Conservation (phyloP, 2,113 vertebrate genomes). For the Phocoena sinus region DNA sequence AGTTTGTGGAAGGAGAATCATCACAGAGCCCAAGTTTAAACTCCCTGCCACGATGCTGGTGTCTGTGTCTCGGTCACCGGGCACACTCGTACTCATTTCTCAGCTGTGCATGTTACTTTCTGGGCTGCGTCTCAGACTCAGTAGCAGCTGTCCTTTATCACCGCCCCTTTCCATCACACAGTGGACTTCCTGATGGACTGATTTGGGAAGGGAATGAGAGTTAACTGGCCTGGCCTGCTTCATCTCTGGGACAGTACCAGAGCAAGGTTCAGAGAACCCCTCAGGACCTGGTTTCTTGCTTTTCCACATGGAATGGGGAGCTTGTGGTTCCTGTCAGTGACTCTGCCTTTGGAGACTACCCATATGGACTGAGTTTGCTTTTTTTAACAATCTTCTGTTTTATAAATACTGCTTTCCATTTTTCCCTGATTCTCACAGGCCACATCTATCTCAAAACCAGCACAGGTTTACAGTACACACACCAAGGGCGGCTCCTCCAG, state of each 20-base stretch:
- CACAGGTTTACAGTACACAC: conserved; percentile 50
- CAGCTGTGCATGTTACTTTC: background rate
- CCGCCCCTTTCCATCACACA: background rate
- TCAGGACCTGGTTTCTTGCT: conserved; percentile 18
- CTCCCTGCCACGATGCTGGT: background rate
- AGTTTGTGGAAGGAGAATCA: no score
- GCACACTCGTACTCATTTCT: background rate
- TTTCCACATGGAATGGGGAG: background rate
- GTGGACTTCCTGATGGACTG: background rate
- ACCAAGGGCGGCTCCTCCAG: fast-evolving
- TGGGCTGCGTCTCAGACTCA: background rate
- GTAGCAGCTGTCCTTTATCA: background rate
- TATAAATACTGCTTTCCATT: conserved; percentile 31
- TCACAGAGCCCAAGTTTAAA: fast-evolving
- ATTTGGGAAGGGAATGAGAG: background rate
- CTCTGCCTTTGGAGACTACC: conserved; percentile 46
- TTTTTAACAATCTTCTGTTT: conserved; percentile 31
- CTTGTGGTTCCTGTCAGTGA: conserved; percentile 42
- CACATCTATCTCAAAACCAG: background rate
- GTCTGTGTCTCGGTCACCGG: background rate
- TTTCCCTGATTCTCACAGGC: conserved; percentile 59
- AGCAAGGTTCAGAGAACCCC: conserved; percentile 46
- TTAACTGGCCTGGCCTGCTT: background rate
- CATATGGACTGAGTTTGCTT: conserved; percentile 3
- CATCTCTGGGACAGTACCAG: background rate